Evolutionary conservation across 2,113 vertebrate species (phyloP), one percentile per base, ranked within the genome.

Genomic region (Malurus cyaneus): DNA sequence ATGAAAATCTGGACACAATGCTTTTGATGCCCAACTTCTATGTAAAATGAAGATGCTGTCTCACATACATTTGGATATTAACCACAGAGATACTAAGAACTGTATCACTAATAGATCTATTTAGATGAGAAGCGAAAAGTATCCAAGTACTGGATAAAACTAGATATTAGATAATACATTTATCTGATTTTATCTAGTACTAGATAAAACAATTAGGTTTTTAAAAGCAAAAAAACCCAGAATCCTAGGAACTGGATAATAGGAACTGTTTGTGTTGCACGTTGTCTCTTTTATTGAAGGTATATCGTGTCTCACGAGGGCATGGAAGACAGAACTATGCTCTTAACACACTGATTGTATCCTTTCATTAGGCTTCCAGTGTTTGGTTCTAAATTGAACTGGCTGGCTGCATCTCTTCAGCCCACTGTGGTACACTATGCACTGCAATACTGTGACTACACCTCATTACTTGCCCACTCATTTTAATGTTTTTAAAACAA

Each of bases 401-500:
- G 34, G 15, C 12, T 80, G 59, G 26, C 41, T 80, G 11, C 14
- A 12, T 34, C 52, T 56, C 76, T 71, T 89, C 72, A 70, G 47
- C 28, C 20, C 44, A 18, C 0, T 47, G 13, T 41, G 21, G 29
- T 57, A 59, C 52, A 66, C 3, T 1, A 8, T 1, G 18, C 39
- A 60, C 66, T 70, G 31, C 24, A 18, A 83, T 9, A 69, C 25
- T 46, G 14, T 34, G 32, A 49, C 32, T 65, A 13, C 14, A 56
- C 14, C 23, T 53, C 57, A 29, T 5, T 53, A 69, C 59, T 66
- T 70, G 39, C 29, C 28, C 42, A 73, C 11, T 20, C 47, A 56
- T 46, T 61, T 77, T 42, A 8, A 2, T 4, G 36, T 70, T 71
- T 24, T 2, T 3, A 2, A 49, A 89, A 50, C 3, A 0, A 71